Evolutionary conservation across 2,888 invertebrate species (phyloP), one percentile per base, ranked within the genome.

Genomic region (Pterostichus madidus): DNA sequence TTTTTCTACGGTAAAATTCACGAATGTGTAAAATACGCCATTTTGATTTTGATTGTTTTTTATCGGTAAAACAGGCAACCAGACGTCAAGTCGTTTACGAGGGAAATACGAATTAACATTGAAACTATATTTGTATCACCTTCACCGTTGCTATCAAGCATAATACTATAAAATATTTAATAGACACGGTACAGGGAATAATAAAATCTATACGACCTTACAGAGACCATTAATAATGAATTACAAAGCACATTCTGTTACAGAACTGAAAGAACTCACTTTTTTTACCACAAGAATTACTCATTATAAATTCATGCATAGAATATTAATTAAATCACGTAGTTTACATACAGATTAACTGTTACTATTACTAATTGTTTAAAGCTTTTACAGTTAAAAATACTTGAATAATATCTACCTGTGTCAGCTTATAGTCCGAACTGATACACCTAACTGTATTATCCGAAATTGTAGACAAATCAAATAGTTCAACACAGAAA

Each of bases 1-100:
- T 35, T 56, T 78, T 80, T 71, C 32, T 52, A 59, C 31, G 35
- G 10, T 64, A 77, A 83, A 68, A 68, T 52, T 83, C 32, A 52
- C 17, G 76, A 83, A 68, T 77, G 56, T 77, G 7, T 61, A 76
- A 15, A 24, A n/a, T 52, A 52, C 76, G 83, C 83, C 83, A 83
- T 83, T 61, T 52, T 68, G 76, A 64, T 64, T 77, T 76, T 77
- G 59, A 24, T 56, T 71, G 53, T 71, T 71, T 56, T 68, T 59
- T 64, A 39, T 44, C n/a, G 80, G 73, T 81, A 73, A 81, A 39
- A 31, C 44, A 81, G 80, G 13, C n/a, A 71, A 71, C 31, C 39
- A 39, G 15, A 31, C 68, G 31, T 17, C 24, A 49, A 32, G 32
- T 52, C 32, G 32, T 11, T 32, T 32, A 15, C 52, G 39, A 53